phyloP scores from a whole-genome alignment of 2,113 vertebrate species.

The Melanostigma gelatinosum region DNA sequence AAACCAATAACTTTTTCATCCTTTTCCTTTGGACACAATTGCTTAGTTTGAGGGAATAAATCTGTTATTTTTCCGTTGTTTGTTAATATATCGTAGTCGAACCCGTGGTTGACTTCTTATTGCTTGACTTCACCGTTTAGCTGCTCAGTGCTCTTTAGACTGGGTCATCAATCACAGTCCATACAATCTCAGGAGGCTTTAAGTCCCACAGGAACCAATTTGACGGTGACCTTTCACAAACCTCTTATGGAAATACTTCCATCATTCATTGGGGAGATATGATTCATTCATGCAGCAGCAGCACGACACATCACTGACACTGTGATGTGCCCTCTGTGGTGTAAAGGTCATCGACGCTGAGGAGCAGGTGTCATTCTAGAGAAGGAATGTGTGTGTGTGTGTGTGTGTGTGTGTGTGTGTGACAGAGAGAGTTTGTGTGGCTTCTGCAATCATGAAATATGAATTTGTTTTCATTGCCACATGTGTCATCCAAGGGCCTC shows the following conservation, averaged over 20 bases:
- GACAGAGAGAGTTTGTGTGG: background rate
- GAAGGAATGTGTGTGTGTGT: background rate
- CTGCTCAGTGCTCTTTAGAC: constrained; percentile 1
- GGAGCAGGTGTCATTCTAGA: constrained; percentile 21
- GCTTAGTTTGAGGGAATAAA: background rate
- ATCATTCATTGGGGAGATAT: constrained; percentile 28
- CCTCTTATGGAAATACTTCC: constrained; percentile 45
- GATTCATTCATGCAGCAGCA: constrained; percentile 27
- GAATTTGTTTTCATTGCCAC: constrained; percentile 44
- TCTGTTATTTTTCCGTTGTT: background rate
- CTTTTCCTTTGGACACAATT: background rate
- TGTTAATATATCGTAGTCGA: background rate
- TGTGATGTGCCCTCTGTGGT: constrained; percentile 25
- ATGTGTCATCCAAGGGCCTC: constrained; percentile 43
- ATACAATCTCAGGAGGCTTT: constrained; percentile 10
- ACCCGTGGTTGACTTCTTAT: background rate
- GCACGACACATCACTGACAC: constrained; percentile 4
- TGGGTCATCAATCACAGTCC: constrained; percentile 31
- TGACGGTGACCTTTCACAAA: constrained; percentile 61
- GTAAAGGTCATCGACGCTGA: constrained; percentile 18
- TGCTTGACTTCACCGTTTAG: background rate
- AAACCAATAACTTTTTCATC: constrained; percentile 2
- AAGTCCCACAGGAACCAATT: constrained; percentile 53
- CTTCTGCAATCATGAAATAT: constrained; percentile 50
- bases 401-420: constrained; percentile 9